Evolutionary conservation across 2,888 invertebrate species (phyloP), one percentile per base, ranked within the genome.

Genomic region (Acanthopleura granulata): DNA sequence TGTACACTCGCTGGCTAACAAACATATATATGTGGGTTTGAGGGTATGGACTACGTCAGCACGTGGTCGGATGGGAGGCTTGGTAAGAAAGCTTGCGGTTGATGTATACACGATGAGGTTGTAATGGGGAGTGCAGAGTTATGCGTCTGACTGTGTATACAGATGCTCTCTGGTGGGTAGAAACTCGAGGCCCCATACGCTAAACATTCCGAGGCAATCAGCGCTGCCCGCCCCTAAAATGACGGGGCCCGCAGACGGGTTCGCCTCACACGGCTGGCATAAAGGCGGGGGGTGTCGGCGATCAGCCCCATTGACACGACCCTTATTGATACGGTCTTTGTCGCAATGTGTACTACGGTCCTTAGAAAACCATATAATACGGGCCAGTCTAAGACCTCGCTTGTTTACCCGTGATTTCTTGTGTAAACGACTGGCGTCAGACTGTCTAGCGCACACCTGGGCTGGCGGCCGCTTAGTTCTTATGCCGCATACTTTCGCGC

Each of bases 341-440:
- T 66, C 16, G 25, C 27, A 22, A 16, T 66, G 66, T 66, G 66
- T 66, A 66, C 66, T 66, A 27, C 25, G 25, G 22, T 66, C 66
- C 66, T 27, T 22, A 27, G 66, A 66, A 66, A 66, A 66, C 66
- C 66, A 66, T 66, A 66, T 66, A 66, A 66, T 66, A 66, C 29
- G 22, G 66, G 25, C 25, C 1, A 25, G 66, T 22, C 66, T 72
- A 51, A 18, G 72, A 49, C 74, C 49, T 62, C 49, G 4, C 66
- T 75, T 82, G 81, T 82, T 82, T 82, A 81, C 80, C 79, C 78
- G 76, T 77, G 79, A 77, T 75, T 76, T 74, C 76, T 76, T 79
- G 78, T 81, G 78, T 79, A 81, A 81, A 80, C 70, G 62, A 51
- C 73, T 72, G 79, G 78, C 79, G 79, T 77, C 79, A 79, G 78